Evolutionary conservation across 37 sponge, comb jelly and placozoan species (phyloP).

Genomic region (Crambe crambe): DNA sequence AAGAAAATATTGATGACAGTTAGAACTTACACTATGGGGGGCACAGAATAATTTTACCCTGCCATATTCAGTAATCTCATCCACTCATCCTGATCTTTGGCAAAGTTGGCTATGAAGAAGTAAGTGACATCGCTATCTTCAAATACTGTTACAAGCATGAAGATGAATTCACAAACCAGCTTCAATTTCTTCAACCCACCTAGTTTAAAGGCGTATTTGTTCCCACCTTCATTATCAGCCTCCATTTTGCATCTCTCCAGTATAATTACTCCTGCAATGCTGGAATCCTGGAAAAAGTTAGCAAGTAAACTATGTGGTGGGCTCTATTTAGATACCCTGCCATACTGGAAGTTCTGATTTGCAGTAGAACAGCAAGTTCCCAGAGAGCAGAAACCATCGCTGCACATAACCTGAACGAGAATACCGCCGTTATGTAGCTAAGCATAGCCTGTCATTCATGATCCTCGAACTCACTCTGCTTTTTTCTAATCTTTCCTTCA

Average conservation of each 20-base stretch:
- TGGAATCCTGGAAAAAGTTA: constrained; percentile 23
- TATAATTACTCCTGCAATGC: constrained; percentile 48
- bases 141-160: constrained; percentile 40
- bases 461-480: no score
- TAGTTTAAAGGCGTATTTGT: constrained; percentile 57
- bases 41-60: not conserved
- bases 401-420: constrained; percentile 53
- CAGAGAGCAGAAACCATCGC: constrained; percentile 71
- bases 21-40: not conserved
- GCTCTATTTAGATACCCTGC: constrained; percentile 1
- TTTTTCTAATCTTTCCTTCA: constrained; percentile 51
- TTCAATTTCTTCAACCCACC: constrained; percentile 15
- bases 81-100: constrained; percentile 77
- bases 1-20: not conserved
- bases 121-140: constrained; percentile 45
- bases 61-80: constrained; percentile 27
- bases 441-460: constrained; percentile 1
- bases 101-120: constrained; percentile 60
- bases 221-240: constrained; percentile 50
- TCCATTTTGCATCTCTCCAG: constrained; percentile 64
- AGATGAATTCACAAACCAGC: not conserved
- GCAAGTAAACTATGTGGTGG: not conserved
- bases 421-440: not conserved
- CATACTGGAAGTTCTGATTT: constrained; percentile 53
- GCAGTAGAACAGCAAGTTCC: constrained; percentile 82